Conservation (phyloP, 2,113 vertebrate species). For the Cyrtonyx montezumae region DNA sequence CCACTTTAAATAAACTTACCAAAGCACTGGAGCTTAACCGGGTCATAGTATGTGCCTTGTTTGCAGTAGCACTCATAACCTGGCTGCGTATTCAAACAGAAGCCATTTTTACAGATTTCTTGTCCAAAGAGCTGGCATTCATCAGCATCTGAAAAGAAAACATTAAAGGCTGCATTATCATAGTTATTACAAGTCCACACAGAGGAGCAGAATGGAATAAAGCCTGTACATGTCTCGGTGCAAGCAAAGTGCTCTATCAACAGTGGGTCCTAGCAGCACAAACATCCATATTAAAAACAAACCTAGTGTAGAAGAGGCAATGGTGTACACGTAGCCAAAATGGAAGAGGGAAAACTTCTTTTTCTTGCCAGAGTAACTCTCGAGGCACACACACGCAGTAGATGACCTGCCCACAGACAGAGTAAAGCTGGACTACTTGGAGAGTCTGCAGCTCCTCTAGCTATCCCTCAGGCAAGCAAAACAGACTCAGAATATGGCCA, state of each 20-base stretch:
- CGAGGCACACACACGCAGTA: not conserved
- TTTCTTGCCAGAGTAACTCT: not conserved
- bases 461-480: not conserved
- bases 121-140: conserved; percentile 92
- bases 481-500: not conserved
- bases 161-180: not conserved
- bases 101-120: conserved; percentile 97
- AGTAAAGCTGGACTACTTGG: not conserved
- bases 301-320: not conserved
- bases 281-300: not conserved
- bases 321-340: not conserved
- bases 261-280: not conserved
- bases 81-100: conserved; percentile 88
- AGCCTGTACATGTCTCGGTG: not conserved
- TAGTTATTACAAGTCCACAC: accelerated
- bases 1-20: conserved; percentile 80
- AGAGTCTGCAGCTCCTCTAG: not conserved
- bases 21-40: conserved; percentile 89
- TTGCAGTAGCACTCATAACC: conserved; percentile 97
- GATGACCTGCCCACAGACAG: not conserved
- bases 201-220: not conserved
- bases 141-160: conserved; percentile 86
- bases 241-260: not conserved
- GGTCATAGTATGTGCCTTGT: conserved; percentile 92
- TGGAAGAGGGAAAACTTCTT: not conserved